phyloP scores from a whole-genome alignment of 1,140 invertebrate species.

The honey bee (Apis mellifera) region Amel_HAv3.1 CM009941.2:16131501-16132000 shows the following conservation, averaged over 20 bases:
- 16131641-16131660: conserved; percentile 90
- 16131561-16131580: neutral
- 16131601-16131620: conserved; percentile 85
- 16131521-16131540: neutral
- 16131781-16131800: conserved; percentile 83
- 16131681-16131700: conserved; percentile 89
- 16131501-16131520: conserved; percentile 76
- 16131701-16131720: conserved; percentile 89
- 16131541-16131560: too few relatives aligned
- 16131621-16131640: conserved; percentile 84
- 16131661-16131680: conserved; percentile 84
- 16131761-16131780: conserved; percentile 86
- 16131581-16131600: conserved; percentile 85
- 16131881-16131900: too few relatives aligned
- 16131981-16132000: conserved; percentile 92
- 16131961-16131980: conserved; percentile 84
- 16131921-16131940: conserved; percentile 85
- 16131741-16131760: conserved; percentile 92
- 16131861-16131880: too few relatives aligned
- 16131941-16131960: conserved; percentile 92
- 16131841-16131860: conserved; percentile 69
- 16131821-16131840: conserved; percentile 77
- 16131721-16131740: conserved; percentile 90
- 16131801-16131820: conserved; percentile 88
- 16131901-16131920: neutral